phyloP scores from a whole-genome alignment of 2,888 invertebrate genomes.

The Hymenopus coronatus region DNA sequence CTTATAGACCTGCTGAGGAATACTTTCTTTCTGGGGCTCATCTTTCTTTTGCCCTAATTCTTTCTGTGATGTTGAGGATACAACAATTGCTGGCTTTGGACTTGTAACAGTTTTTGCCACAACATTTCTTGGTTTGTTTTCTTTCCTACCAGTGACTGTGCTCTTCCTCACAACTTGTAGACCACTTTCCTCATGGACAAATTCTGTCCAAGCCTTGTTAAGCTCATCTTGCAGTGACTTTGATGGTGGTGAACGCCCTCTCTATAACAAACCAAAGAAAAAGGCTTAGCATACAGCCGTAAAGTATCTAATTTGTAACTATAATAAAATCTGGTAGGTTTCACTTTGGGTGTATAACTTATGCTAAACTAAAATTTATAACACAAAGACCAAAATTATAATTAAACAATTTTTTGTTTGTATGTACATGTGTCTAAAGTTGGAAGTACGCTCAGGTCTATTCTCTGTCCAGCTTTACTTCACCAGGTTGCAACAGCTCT shows the following conservation, averaged over 20 bases:
- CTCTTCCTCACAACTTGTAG: background rate
- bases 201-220: background rate
- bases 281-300: background rate
- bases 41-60: background rate
- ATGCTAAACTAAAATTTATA: too few species aligned
- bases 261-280: background rate
- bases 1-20: background rate
- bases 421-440: too few species aligned
- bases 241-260: background rate
- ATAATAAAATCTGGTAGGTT: too few species aligned
- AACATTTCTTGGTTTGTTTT: background rate
- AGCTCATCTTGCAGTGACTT: background rate
- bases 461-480: too few species aligned
- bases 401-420: too few species aligned
- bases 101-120: background rate
- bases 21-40: background rate
- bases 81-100: background rate
- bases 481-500: too few species aligned
- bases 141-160: background rate
- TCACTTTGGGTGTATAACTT: too few species aligned
- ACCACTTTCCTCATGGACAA: background rate
- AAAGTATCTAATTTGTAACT: background rate
- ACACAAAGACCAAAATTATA: too few species aligned
- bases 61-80: background rate
- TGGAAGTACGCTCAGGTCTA: too few species aligned